Percentiles rank a stretch among this genome's conserved stretches.
Evolutionary conservation across 2,888 invertebrate genomes (phyloP).

Genomic region (Catonia carolina): DNA sequence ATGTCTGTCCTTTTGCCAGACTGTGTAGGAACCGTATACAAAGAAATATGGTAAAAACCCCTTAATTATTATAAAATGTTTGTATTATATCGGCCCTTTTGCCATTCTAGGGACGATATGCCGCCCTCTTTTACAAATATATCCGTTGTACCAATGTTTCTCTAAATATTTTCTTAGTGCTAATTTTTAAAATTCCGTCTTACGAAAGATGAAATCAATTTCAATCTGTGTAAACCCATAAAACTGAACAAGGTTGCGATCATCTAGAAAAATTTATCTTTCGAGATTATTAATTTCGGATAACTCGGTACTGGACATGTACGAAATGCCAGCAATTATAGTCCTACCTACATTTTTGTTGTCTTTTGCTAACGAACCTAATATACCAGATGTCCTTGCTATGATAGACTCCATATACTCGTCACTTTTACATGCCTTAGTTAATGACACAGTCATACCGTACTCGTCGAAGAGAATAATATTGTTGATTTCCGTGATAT

Average conservation of each 20-base stretch:
- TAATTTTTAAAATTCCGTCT: slow-evolving; percentile 1
- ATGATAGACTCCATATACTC: not conserved
- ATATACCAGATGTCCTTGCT: not conserved
- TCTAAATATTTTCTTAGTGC: too few relatives aligned
- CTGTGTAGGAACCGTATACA: too few relatives aligned
- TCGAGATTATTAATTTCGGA: not conserved
- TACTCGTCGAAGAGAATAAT: slow-evolving; percentile 13
- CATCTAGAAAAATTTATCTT: slow-evolving; percentile 17
- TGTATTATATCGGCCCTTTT: too few relatives aligned
- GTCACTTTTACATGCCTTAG: not conserved
- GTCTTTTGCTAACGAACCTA: not conserved
- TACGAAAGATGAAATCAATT: not conserved
- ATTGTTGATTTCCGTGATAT: not conserved
- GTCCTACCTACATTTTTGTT: slow-evolving; percentile 2
- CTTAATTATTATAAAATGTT: too few relatives aligned
- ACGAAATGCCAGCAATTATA: slow-evolving; percentile 4
- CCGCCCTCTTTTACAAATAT: too few relatives aligned
- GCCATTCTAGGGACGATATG: too few relatives aligned
- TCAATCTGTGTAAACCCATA: slow-evolving; percentile 9
- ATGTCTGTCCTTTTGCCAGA: too few relatives aligned
- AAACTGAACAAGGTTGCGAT: not conserved
- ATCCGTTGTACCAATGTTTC: too few relatives aligned
- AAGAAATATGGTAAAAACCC: too few relatives aligned
- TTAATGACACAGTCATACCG: slow-evolving; percentile 2
- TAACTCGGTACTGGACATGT: slow-evolving; percentile 1